Evolutionary conservation across 2,113 vertebrate genomes (phyloP).

Genomic region (Platysternon megacephalum): DNA sequence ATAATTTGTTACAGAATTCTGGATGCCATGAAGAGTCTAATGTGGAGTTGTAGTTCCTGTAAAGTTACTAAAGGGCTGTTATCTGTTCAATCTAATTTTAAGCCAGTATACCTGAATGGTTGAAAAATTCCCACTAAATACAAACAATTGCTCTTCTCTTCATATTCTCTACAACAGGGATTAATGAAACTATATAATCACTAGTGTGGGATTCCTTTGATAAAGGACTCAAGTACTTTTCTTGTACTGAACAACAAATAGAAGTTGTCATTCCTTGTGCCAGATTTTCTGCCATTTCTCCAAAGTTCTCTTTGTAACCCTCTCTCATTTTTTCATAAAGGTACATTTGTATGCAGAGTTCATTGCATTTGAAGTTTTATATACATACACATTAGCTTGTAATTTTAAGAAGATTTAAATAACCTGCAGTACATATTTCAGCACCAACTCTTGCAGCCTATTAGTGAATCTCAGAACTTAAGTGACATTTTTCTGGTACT

Average conservation of each 20-base stretch:
- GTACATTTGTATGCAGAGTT: neutral
- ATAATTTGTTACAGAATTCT: neutral
- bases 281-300: neutral
- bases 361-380: neutral
- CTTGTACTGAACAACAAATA: neutral
- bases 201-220: accelerated
- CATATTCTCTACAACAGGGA: accelerated
- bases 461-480: neutral
- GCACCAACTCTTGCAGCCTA: neutral
- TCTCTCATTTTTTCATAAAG: neutral
- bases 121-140: neutral
- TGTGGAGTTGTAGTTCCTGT: neutral
- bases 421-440: neutral
- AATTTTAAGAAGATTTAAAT: neutral
- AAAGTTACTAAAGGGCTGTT: neutral
- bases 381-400: neutral
- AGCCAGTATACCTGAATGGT: neutral
- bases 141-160: neutral
- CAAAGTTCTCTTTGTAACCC: neutral
- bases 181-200: accelerated
- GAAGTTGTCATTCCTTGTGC: neutral
- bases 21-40: neutral
- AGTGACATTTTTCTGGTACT: neutral
- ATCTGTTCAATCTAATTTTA: neutral
- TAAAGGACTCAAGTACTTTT: neutral